phyloP scores from a whole-genome alignment of 2,888 invertebrate genomes.

The Cantharis nigra region DNA sequence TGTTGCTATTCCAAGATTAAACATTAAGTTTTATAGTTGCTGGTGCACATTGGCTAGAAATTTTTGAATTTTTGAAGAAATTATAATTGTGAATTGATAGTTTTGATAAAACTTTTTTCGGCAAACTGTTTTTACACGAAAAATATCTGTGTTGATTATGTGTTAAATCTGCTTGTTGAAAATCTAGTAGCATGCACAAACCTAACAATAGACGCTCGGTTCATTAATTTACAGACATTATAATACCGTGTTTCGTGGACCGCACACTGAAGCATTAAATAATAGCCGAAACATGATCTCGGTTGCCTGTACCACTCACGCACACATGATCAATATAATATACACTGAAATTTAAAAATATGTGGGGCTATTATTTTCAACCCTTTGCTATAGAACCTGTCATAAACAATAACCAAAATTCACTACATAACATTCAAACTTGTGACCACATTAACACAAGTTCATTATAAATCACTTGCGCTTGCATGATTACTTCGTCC shows the following conservation, averaged over 20 bases:
- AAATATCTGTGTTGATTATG: conserved; percentile 1
- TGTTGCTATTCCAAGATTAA: neutral
- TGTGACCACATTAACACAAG: conserved; percentile 20
- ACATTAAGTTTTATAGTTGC: neutral
- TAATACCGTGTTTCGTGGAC: conserved; percentile 29
- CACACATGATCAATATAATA: conserved; percentile 37
- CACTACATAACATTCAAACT: conserved; percentile 25
- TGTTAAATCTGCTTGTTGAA: conserved; percentile 11
- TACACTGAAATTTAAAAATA: conserved; percentile 42
- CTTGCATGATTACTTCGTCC: conserved; percentile 3
- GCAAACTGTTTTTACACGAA: neutral
- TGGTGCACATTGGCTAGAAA: neutral
- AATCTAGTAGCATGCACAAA: conserved; percentile 8
- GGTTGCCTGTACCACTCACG: conserved; percentile 29
- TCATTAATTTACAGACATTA: conserved; percentile 34
- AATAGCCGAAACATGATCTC: conserved; percentile 37
- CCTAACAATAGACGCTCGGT: conserved; percentile 31
- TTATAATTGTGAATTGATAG: neutral
- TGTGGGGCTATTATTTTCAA: conserved; percentile 42
- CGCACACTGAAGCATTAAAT: conserved; percentile 30
- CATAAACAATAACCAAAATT: conserved; percentile 42
- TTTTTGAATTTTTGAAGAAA: neutral
- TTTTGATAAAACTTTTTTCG: neutral
- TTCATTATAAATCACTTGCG: conserved; percentile 14
- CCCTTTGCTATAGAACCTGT: conserved; percentile 40